A percentile compares a stretch with the other conserved stretches of the same genome.
Evolutionary conservation across 2,113 vertebrate genomes (phyloP).

Genomic region (Trichomycterus rosablanca): DNA sequence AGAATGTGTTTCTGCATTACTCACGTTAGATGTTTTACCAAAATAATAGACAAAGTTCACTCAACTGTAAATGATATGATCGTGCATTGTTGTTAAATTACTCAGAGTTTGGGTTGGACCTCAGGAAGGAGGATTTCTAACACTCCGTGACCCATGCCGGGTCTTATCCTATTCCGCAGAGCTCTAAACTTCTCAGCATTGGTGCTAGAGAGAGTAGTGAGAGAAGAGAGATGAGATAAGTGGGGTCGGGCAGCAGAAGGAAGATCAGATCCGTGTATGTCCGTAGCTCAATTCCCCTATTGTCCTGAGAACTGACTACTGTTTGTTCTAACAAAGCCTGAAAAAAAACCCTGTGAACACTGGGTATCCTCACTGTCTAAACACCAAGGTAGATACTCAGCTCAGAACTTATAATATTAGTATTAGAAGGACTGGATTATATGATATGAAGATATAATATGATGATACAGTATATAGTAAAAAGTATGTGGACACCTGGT

Average conservation of each 20-base stretch:
- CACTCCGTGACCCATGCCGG: neutral
- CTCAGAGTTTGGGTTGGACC: too few relatives aligned
- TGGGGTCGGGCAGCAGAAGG: slow-evolving; percentile 51
- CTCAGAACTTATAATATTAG: slow-evolving; percentile 15
- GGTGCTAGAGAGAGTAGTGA: slow-evolving; percentile 19
- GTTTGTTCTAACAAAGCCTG: slow-evolving; percentile 61
- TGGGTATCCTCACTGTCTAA: slow-evolving; percentile 22
- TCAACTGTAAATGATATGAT: too few relatives aligned
- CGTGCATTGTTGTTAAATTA: too few relatives aligned
- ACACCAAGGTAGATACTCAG: slow-evolving; percentile 17
- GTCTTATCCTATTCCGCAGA: neutral
- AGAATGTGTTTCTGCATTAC: too few relatives aligned
- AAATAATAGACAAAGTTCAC: too few relatives aligned
- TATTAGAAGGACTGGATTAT: too few relatives aligned
- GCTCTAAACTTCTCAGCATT: slow-evolving; percentile 16
- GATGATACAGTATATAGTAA: too few relatives aligned
- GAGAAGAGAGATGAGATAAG: slow-evolving; percentile 68
- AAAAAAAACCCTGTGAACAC: slow-evolving; percentile 39
- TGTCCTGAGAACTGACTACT: slow-evolving; percentile 60
- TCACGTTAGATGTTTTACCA: too few relatives aligned
- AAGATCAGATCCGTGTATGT: slow-evolving; percentile 53
- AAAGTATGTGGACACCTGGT: too few relatives aligned
- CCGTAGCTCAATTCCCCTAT: slow-evolving; percentile 62
- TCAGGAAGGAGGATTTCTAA: neutral
- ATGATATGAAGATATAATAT: too few relatives aligned